These are phyloP conservation scores for Diarsia mendica DNA, from an alignment of 2,888 invertebrate genomes.

Conservation along the genomic window DNA sequence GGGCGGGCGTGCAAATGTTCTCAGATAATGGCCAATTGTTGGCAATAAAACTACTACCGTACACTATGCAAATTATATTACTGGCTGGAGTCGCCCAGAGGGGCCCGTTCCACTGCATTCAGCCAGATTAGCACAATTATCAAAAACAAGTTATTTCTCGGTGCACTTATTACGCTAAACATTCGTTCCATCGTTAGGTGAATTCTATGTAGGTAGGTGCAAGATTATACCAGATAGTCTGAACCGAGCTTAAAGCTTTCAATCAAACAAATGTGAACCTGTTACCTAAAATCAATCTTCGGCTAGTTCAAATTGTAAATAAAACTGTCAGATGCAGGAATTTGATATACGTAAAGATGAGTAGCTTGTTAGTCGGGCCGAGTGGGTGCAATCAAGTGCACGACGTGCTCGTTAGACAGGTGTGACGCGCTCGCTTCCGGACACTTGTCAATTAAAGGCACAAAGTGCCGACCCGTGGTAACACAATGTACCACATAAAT, in stretches of 20 bases:
- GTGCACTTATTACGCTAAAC: conserved; percentile 38
- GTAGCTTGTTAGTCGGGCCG: conserved; percentile 53
- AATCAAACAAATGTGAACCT: background rate
- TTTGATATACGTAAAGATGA: conserved; percentile 57
- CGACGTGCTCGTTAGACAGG: conserved; percentile 75
- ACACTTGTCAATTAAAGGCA: conserved; percentile 86
- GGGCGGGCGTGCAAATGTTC: conserved; percentile 79
- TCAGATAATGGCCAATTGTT: conserved; percentile 82
- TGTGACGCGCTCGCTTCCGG: conserved; percentile 77
- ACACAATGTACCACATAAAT: conserved; percentile 81
- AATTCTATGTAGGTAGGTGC: background rate
- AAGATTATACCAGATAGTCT: background rate
- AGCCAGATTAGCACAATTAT: conserved; percentile 75
- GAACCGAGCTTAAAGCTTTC: conserved; percentile 5
- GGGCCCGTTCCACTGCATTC: conserved; percentile 70
- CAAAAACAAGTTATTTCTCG: conserved; percentile 72
- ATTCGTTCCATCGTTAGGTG: conserved; percentile 6
- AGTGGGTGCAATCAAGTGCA: conserved; percentile 63
- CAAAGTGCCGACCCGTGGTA: conserved; percentile 78
- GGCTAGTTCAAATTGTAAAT: conserved; percentile 36
- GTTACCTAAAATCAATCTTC: conserved; percentile 25
- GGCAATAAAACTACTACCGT: conserved; percentile 82
- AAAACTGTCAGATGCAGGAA: conserved; percentile 43
- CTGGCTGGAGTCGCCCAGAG: conserved; percentile 69
- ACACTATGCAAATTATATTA: conserved; percentile 84